phyloP scores from a whole-genome alignment of 2,113 vertebrate genomes.

The Phocoena phocoena region DNA sequence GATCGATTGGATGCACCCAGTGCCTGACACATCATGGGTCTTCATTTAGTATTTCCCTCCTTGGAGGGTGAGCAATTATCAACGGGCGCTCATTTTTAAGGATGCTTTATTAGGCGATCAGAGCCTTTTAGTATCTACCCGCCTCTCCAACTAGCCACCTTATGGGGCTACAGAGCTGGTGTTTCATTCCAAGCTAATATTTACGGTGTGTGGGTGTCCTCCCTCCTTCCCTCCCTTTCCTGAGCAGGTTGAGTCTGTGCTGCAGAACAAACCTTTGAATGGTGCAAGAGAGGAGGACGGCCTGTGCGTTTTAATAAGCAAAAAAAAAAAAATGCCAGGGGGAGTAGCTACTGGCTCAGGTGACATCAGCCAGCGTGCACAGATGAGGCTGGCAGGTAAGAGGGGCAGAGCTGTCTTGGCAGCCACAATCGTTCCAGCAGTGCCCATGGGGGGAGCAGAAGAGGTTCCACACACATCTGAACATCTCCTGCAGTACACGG shows the following conservation, averaged over 20 bases:
- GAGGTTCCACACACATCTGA: accelerated
- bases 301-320: background rate
- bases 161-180: background rate
- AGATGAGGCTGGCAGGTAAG: background rate
- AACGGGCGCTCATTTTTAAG: accelerated
- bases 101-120: background rate
- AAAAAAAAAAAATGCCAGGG: background rate
- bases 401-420: background rate
- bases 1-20: accelerated
- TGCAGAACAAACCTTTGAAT: background rate
- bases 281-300: background rate
- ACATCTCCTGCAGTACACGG: accelerated
- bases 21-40: accelerated
- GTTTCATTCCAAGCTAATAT: background rate
- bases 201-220: background rate
- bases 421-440: background rate
- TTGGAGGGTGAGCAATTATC: background rate
- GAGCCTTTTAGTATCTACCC: background rate
- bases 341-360: background rate
- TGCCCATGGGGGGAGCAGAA: accelerated
- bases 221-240: background rate
- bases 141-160: background rate
- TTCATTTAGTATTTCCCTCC: background rate
- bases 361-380: background rate
- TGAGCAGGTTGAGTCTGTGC: background rate